Evolutionary conservation across 2,113 vertebrate genomes (phyloP).

Genomic region (Macquaria ambigua): DNA sequence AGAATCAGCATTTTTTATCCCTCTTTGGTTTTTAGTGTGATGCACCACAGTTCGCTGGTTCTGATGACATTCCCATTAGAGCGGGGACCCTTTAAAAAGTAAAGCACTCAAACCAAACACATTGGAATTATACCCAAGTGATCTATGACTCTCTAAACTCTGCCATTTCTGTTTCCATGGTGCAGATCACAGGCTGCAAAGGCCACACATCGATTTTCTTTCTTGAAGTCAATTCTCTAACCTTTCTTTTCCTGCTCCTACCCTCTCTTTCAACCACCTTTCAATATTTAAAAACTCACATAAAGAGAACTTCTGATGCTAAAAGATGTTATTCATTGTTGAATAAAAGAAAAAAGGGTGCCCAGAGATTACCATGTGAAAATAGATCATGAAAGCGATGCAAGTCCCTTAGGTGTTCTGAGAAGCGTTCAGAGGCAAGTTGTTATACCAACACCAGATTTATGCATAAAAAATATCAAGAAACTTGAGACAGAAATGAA

Average conservation of each 20-base stretch:
- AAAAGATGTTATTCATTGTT: constrained; percentile 21
- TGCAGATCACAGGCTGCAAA: constrained; percentile 74
- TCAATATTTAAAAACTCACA: constrained; percentile 42
- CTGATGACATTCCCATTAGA: constrained; percentile 64
- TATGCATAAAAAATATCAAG: constrained; percentile 2
- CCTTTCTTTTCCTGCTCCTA: constrained; percentile 68
- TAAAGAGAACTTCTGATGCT: constrained; percentile 29
- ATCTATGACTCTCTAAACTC: constrained; percentile 72
- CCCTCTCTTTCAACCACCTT: constrained; percentile 49
- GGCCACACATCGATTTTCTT: constrained; percentile 76
- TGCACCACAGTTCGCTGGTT: constrained; percentile 58
- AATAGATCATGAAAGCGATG: constrained; percentile 46
- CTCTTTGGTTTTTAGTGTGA: constrained; percentile 44
- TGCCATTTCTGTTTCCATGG: constrained; percentile 77
- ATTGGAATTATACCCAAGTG: constrained; percentile 66
- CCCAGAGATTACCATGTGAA: constrained; percentile 11
- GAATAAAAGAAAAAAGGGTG: background rate
- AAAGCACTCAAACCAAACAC: constrained; percentile 67
- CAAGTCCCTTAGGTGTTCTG: constrained; percentile 1
- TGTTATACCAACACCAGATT: background rate
- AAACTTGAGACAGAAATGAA: constrained; percentile 16
- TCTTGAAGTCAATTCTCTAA: constrained; percentile 73
- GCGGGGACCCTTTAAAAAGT: constrained; percentile 62
- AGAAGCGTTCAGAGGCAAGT: constrained; percentile 21
- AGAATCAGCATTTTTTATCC: constrained; percentile 18